Base-by-base conservation (phyloP, 2,113 vertebrate genomes). In the Pelmatolapia mariae region DNA sequence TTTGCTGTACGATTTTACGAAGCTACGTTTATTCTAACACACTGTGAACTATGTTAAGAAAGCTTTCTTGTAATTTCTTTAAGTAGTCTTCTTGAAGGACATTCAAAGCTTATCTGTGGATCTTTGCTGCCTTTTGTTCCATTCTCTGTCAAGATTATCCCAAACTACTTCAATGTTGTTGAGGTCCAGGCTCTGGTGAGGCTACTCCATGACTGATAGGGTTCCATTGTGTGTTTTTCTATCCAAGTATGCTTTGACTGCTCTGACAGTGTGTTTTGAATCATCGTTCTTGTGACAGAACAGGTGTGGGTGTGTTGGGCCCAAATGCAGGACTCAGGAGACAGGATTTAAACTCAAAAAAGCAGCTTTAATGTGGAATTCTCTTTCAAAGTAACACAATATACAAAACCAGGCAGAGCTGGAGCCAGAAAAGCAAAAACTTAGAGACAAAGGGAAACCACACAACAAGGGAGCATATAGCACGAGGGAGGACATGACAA, bases 131-230 rank as follows among this genome's bases (percentile, higher is more conserved):
- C 33, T 22, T 68, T 68, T 68, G 19, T 22, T 68, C 33, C 36
- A 43, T 24, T 43, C 66, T 71, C 36, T 43, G 66, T 43, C 12
- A 71, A 4, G 36, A 24, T 15, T 40, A 43, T 71, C n/a, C 5
- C 36, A 15, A 40, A 71, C n/a, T 22, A 5, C 63, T 22, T 68
- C 63, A 5, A 6, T 68, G 36, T 22, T 40, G 63, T 22, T 68
- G 36, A 68, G 5, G 63, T 68, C 63, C 63, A 22, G 36, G 11
- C 19, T 15, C 19, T 68, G 63, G 19, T 19, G 36, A 68, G 36
- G 36, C 33, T n/a, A 0, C 10, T 66, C 33, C 31, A 13, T 66
- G 61, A n/a, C 18, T 0, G 61, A 66, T 1, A 1, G 31, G 18
- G 61, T n/a, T 38, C 4, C 19, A 40, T 5, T 68, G 63, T 68